These are phyloP conservation scores for Coranthus polyacanthus DNA, from an alignment of 2,797 vertebrate genomes.

Conservation along the genomic window DNA sequence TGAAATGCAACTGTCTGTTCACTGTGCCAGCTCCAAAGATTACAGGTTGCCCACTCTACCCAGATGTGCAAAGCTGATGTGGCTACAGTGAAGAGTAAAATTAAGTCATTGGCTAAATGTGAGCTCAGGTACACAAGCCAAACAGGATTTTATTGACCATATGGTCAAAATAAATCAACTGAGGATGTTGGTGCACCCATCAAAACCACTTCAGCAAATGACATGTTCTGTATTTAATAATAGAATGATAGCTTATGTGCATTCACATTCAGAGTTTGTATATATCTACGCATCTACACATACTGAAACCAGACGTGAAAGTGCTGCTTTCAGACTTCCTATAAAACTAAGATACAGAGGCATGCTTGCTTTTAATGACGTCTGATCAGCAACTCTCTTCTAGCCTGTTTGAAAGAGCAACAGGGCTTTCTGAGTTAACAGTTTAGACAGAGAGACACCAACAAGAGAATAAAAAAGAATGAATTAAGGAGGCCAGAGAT, in stretches of 20 bases:
- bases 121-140: slow-evolving; percentile 21
- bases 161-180: slow-evolving; percentile 33
- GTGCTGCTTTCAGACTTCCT: slow-evolving; percentile 27
- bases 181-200: slow-evolving; percentile 1
- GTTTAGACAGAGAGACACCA: neutral
- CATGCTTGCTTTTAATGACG: too few relatives aligned
- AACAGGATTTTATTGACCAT: slow-evolving; percentile 29
- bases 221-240: slow-evolving; percentile 8
- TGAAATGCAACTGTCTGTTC: slow-evolving; percentile 10
- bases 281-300: neutral
- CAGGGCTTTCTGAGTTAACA: neutral
- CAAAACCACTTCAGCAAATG: slow-evolving; percentile 2
- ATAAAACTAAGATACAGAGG: slow-evolving; percentile 10
- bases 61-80: slow-evolving; percentile 65
- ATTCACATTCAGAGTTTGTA: slow-evolving; percentile 2
- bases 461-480: slow-evolving; percentile 3
- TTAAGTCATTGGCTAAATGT: slow-evolving; percentile 29
- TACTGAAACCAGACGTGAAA: slow-evolving; percentile 8
- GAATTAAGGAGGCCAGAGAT: slow-evolving; percentile 6
- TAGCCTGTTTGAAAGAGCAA: slow-evolving; percentile 2
- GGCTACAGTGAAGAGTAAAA: slow-evolving; percentile 25
- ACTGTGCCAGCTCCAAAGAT: slow-evolving; percentile 41
- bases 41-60: neutral
- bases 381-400: slow-evolving; percentile 32
- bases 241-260: neutral